Conservation (phyloP, 2,888 invertebrate species). For the Phaedon cochleariae region DNA sequence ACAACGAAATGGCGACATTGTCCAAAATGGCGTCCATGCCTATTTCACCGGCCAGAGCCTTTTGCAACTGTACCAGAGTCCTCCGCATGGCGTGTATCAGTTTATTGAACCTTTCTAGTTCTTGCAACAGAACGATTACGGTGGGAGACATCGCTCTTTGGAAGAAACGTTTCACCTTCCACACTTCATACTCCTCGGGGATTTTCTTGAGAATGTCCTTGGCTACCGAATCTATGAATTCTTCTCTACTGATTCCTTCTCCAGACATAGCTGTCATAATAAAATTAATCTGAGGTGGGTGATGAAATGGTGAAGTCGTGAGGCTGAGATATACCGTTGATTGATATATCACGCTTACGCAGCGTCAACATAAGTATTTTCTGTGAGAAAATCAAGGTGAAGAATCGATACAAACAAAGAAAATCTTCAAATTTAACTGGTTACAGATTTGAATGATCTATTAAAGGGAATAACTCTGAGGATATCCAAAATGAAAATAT, state of each 20-base stretch:
- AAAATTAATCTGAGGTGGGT: too few relatives aligned
- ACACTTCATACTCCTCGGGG: conserved; percentile 80
- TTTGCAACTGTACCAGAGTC: conserved; percentile 77
- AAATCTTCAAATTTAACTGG: too few relatives aligned
- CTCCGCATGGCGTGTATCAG: conserved; percentile 75
- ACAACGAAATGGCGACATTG: conserved; percentile 81
- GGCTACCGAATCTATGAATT: conserved; percentile 83
- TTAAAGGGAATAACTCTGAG: too few relatives aligned
- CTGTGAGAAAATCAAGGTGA: too few relatives aligned
- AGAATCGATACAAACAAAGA: too few relatives aligned
- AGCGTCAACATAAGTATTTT: too few relatives aligned
- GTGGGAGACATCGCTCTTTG: conserved; percentile 85
- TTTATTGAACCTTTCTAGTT: conserved; percentile 87
- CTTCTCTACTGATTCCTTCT: conserved; percentile 83
- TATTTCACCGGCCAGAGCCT: conserved; percentile 90
- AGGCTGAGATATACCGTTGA: too few relatives aligned
- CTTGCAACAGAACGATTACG: conserved; percentile 87
- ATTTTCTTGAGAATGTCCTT: conserved; percentile 80
- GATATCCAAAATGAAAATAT: too few relatives aligned
- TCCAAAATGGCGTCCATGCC: conserved; percentile 89
- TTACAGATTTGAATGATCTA: too few relatives aligned
- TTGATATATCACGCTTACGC: too few relatives aligned
- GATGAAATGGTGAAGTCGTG: too few relatives aligned
- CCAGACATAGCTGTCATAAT: conserved; percentile 68
- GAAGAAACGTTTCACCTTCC: conserved; percentile 77